Base-by-base conservation (phyloP, 2,888 invertebrate species). In the Heliothis peltigera region DNA sequence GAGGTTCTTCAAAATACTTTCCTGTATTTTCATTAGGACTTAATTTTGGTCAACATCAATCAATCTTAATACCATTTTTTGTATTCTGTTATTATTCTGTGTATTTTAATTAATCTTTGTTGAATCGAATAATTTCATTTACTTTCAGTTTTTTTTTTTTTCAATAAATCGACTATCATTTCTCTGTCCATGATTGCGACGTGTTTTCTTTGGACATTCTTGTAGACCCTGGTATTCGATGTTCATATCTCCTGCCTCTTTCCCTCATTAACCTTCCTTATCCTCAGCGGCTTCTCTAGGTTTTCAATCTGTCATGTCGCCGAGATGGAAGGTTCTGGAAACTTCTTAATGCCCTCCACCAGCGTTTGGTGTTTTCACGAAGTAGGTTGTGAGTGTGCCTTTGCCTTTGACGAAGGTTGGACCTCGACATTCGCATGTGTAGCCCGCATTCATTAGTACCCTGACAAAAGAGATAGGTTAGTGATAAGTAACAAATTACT, bases 391-490 rank as follows among this genome's bases (percentile, higher is more conserved):
- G 61, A 99, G 94, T 5, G 97, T 98, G 21, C 98, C 98, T 91
- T 99, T 99, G 46, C 99, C 99, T 92, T 99, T 99, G 10, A 99
- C 98, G 85, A 96, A 98, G 4, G 98, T 99, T 0, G 98, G 97
- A 0, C 99, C 99, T 21, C 99, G 96, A 86, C 98, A 98, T 83
- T 98, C 98, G 81, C 98, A 97, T 18, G 96, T 96, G 91, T 98
- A 99, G 4, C 98, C 98, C 2, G 97, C 97, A 62, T 96, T 96
- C 95, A 97, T 97, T 44, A 99, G 94, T 57, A 98, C 97, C 84
- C 97, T 95, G 89, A 5, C 87, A 83, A 18, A 15, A 0, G 54
- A 64, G 4, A 55, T 35, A 12, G 7, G 12, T 46, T 8, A 10
- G 21, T 28, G 17, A 4, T 5, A 15, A 39, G 0, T 4, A 25